Evolutionary conservation across 1,140 invertebrate genomes (phyloP).

Genomic region (Adelges cooleyi): DNA sequence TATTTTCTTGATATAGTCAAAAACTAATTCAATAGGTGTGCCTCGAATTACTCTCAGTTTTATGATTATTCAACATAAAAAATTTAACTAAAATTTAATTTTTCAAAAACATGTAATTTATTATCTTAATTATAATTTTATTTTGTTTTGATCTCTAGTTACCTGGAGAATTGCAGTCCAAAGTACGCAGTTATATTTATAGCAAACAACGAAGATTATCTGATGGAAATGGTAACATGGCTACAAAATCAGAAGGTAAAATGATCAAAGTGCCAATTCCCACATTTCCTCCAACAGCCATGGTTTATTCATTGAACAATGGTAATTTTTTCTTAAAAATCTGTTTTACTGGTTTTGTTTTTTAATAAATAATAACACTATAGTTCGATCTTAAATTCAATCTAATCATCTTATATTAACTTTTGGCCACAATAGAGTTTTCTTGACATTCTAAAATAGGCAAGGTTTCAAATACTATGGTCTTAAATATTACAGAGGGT

Average conservation of each 20-base stretch:
- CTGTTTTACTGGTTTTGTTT: no score
- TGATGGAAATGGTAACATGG: conserved; percentile 37
- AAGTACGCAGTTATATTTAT: conserved; percentile 66
- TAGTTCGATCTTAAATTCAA: no score
- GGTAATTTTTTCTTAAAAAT: conserved; percentile 12
- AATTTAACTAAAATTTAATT: neutral
- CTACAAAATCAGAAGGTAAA: conserved; percentile 45
- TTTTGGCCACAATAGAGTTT: no score
- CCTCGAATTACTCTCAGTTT: no score
- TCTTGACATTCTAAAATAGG: no score
- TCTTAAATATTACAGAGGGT: no score
- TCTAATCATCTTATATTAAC: no score
- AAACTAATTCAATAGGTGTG: no score
- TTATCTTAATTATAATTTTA: neutral
- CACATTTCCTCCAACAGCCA: conserved; percentile 76
- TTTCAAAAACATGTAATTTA: neutral
- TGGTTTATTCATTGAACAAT: conserved; percentile 66
- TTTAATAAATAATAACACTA: neutral
- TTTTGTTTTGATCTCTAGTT: conserved; percentile 49
- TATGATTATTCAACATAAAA: no score
- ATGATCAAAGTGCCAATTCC: conserved; percentile 68
- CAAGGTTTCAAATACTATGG: no score
- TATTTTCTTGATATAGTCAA: no score
- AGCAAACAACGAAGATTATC: conserved; percentile 48
- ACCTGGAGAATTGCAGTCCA: conserved; percentile 76